Base-by-base conservation (phyloP, 2,113 vertebrate species). In the Hylia prasina region DNA sequence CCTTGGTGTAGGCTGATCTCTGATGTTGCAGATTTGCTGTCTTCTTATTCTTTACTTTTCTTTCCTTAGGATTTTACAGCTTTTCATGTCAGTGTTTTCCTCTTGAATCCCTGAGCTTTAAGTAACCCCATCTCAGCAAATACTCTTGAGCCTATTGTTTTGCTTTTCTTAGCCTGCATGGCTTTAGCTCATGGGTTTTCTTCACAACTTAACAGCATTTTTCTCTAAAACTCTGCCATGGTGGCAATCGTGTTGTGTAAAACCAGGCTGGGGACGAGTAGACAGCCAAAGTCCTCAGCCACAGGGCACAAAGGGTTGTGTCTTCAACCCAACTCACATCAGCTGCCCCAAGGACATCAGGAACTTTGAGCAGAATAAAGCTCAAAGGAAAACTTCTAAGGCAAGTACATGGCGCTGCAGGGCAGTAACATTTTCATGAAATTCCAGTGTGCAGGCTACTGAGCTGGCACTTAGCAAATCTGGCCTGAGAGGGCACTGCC, bases 201-300 rank as follows among this genome's bases (percentile, higher is more conserved):
- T 75, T 75, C 42, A 35, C 10, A 48, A 6, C 24, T 24, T 22
- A 48, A 44, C 16, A 47, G 19, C 11, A 20, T 24, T 91, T 78
- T 87, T 71, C 23, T 75, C 21, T 58, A 84, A 61, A 83, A 35
- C 33, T 54, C 33, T 39, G 31, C 71, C 56, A 14, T 0, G 0
- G 44, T 78, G 60, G 54, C 35, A 75, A 15, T 5, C 3, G 11
- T 33, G 20, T 39, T 66, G 23, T 83, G 56, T 40, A 50, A 84
- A 89, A 54, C 18, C 13, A 73, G 54, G 14, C 37, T n/a, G 45
- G 24, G 25, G 5, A 21, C 0, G 0, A n/a, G n/a, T 2, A 66
- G 58, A 14, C 13, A 65, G 35, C 54, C 57, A 17, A 53, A 91
- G 37, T 17, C 23, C 57, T 57, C 42, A 42, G 64, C 50, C 60